Base-by-base conservation (phyloP, 2,888 invertebrate genomes). In the Tubulanus polymorphus region DNA sequence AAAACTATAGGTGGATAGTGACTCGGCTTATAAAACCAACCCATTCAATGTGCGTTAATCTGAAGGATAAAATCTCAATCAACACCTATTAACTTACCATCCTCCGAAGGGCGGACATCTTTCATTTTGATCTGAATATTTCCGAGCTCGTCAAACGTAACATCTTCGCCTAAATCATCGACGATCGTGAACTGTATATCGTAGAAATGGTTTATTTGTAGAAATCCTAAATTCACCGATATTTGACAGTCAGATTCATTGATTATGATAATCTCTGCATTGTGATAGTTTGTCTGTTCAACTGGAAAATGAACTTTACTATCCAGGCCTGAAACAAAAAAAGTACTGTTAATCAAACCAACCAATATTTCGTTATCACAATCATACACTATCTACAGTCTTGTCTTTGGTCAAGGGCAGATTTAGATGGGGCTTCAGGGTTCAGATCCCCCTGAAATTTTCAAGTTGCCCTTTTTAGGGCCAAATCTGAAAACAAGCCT, bases 151-250 rank as follows among this genome's bases (percentile, higher is more conserved):
- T 75, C 72, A 53, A 62, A 62, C 30, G 35, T 59, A 1, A 74
- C 51, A 30, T 74, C 72, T 53, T 70, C 64, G 26, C 69, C 68
- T 26, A 73, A 61, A 25, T 63, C 56, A 59, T 73, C 72, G 18
- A 62, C 56, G 27, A 75, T 59, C 27, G 54, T 55, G 54, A 78
- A 70, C 26, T 55, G 59, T 25, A 78, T 63, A 56, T 73, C 69
- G 57, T 80, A 80, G 27, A 67, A 62, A 60, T 79, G 78, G 30
- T 67, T 59, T 27, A 78, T 58, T 63, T 80, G 74, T n/a, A 79
- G 65, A 61, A 79, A 78, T 15, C 78, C 78, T 10, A 79, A 66
- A 58, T 78, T 75, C 15, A 75, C 71, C 35, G 71, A 71, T 3
- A 72, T 48, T 18, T 66, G 63, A 28, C 60, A 55, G 3, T 71